Evolutionary conservation across 2,113 vertebrate species (phyloP), one percentile per base, ranked within the genome.

Genomic region (Actenoides lindsayi): DNA sequence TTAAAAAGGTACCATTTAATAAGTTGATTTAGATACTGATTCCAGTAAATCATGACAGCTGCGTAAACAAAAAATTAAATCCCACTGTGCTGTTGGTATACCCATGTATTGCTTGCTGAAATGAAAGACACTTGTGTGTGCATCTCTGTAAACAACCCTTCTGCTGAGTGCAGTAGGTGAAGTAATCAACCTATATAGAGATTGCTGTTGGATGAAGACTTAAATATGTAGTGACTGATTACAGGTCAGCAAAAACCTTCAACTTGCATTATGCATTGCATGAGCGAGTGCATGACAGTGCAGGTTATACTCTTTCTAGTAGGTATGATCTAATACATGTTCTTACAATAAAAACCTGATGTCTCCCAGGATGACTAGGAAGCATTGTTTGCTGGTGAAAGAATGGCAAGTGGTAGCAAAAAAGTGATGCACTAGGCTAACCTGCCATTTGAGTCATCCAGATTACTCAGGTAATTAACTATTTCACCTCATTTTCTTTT

Each of bases 201-300:
- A 46, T 77, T 82, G 37, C 48, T 92, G 57, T 82, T 91, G 59
- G 53, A 63, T 64, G 46, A 83, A 69, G 50, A 89, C 67, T 77
- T 94, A 63, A 51, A 91, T 91, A 76, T 87, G 69, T 70, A 93
- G 59, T 0, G 1, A 67, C 50, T 63, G 70, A 83, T 91, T 89
- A 93, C 67, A 91, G 74, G 81, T 93, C 89, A 94, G 70, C 87
- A 48, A 63, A 87, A 94, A 85, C 54, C 69, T 93, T 94, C 62
- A 42, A 16, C 27, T 91, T 82, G 17, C 4, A 71, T 93, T 93
- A 84, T 37, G 65, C 8, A 5, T 76, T 91, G 62, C 87, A 23
- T 69, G 81, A 93, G 20, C 87, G 70, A 83, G 31, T 70, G 31
- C 89, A 87, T 0, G 3, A 31, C 77, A 91, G 62, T 0, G 0